Evolutionary conservation across 2,113 vertebrate genomes (phyloP).

Genomic region (Uria aalge): DNA sequence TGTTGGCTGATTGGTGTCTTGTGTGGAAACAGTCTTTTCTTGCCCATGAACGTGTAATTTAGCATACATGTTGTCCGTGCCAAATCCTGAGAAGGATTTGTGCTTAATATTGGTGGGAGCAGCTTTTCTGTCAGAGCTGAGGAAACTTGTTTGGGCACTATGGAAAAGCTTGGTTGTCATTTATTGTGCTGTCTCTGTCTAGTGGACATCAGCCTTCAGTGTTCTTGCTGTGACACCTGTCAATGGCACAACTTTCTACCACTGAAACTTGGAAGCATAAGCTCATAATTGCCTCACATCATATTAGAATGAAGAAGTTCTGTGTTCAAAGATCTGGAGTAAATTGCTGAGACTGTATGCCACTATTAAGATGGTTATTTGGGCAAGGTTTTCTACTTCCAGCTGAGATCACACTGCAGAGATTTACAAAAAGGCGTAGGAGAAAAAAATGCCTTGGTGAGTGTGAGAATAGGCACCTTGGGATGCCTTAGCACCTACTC

Average conservation of each 20-base stretch:
- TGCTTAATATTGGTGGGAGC: not conserved
- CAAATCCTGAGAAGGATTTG: not conserved
- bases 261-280: not conserved
- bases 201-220: not conserved
- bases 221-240: not conserved
- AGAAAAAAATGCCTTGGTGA: not conserved
- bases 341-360: not conserved
- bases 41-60: not conserved
- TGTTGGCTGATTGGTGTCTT: not conserved
- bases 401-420: not conserved
- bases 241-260: not conserved
- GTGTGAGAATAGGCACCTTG: not conserved
- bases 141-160: not conserved
- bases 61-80: fast-evolving
- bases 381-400: not conserved
- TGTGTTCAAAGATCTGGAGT: not conserved
- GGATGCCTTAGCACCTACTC: not conserved
- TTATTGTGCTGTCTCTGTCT: not conserved
- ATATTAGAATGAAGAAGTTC: not conserved
- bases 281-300: not conserved
- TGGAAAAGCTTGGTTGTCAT: not conserved
- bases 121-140: not conserved
- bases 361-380: not conserved
- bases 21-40: not conserved
- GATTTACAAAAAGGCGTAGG: not conserved